phyloP scores from a whole-genome alignment of 2,113 vertebrate genomes.

The Lipotes vexillifer region DNA sequence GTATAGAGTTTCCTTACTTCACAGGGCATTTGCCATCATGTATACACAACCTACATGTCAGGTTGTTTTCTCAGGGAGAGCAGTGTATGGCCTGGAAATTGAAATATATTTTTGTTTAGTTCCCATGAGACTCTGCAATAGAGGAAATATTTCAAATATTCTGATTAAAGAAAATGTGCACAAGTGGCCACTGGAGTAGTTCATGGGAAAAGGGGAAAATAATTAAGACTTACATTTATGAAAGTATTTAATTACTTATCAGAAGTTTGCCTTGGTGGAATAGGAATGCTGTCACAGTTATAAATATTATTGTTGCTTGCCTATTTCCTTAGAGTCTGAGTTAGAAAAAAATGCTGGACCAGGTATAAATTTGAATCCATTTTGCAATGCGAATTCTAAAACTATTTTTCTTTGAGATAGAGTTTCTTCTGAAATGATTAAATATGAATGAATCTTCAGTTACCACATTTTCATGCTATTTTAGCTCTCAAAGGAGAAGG shows the following conservation, averaged over 20 bases:
- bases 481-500: conserved; percentile 31
- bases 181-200: background rate
- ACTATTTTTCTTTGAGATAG: conserved; percentile 37
- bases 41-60: background rate
- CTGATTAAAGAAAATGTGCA: background rate
- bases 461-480: conserved; percentile 28
- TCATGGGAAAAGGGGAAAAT: background rate
- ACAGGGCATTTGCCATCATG: background rate
- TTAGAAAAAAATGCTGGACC: background rate
- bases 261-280: background rate
- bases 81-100: background rate
- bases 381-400: conserved; percentile 36
- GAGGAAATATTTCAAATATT: background rate
- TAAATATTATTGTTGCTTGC: background rate
- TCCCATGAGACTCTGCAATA: background rate
- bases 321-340: background rate
- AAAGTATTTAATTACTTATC: background rate
- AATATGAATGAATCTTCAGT: conserved; percentile 55
- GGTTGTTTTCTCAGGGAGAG: background rate
- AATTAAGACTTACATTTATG: background rate
- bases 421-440: conserved; percentile 44
- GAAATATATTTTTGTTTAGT: background rate
- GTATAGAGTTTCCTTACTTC: background rate
- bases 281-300: background rate
- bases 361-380: conserved; percentile 35